Evolutionary conservation across 2,797 vertebrate species (phyloP).

Genomic region (Diplodus sargus): DNA sequence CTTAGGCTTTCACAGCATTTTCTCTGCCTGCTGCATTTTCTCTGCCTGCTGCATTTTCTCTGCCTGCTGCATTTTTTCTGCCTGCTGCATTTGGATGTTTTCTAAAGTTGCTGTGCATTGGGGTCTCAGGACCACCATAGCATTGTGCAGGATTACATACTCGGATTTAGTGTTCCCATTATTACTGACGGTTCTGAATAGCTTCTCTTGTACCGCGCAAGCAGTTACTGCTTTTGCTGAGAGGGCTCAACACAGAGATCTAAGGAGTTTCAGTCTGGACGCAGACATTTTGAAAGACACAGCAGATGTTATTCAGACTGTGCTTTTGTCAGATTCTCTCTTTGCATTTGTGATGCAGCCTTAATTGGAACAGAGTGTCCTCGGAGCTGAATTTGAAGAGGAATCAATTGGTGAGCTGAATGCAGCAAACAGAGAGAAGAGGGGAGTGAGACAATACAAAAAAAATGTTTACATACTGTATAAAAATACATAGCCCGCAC

Average conservation of each 20-base stretch:
- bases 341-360: constrained; percentile 56
- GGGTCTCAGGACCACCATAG: background rate
- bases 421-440: constrained; percentile 24
- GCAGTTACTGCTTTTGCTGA: constrained; percentile 34
- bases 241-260: constrained; percentile 38
- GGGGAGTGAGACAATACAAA: constrained; percentile 29
- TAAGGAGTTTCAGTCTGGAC: constrained; percentile 43
- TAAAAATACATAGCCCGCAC: constrained; percentile 42
- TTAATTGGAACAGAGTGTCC: constrained; percentile 76
- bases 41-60: too few relatives aligned
- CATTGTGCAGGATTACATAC: constrained; percentile 5
- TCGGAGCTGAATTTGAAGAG: constrained; percentile 51
- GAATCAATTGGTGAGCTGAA: constrained; percentile 58
- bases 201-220: background rate
- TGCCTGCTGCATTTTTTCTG: background rate
- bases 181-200: constrained; percentile 46
- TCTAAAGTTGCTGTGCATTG: background rate
- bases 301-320: constrained; percentile 62
- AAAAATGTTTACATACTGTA: constrained; percentile 37
- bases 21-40: too few relatives aligned
- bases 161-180: constrained; percentile 10
- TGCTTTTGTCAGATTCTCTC: constrained; percentile 61
- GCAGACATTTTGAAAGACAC: constrained; percentile 47
- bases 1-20: background rate
- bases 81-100: background rate